A percentile compares a stretch with the other conserved stretches of the same genome.
Evolutionary conservation across 2,113 vertebrate genomes (phyloP).

Genomic region (Gnathonemus longibarbis): DNA sequence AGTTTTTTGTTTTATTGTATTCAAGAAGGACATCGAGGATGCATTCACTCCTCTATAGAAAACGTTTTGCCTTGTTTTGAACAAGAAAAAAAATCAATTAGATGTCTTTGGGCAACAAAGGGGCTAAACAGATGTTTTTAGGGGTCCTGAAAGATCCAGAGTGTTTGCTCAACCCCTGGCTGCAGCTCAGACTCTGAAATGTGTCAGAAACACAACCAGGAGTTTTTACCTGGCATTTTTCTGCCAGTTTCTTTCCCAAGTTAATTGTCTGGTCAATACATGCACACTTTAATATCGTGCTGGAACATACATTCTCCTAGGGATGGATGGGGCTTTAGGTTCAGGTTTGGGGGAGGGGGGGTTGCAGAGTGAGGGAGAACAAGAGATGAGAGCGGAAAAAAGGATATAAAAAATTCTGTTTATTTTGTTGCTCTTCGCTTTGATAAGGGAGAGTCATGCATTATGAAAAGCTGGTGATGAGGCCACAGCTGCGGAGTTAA

Average conservation of each 20-base stretch:
- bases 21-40: not conserved
- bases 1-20: not conserved
- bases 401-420: slow-evolving; percentile 22
- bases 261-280: slow-evolving; percentile 9
- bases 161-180: not conserved
- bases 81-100: not conserved
- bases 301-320: not conserved
- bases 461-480: slow-evolving; percentile 46
- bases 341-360: not conserved
- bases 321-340: not conserved
- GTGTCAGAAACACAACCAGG: not conserved
- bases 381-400: not conserved
- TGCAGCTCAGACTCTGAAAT: not conserved
- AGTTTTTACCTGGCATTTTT: not conserved
- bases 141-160: not conserved
- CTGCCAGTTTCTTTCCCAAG: not conserved
- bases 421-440: slow-evolving; percentile 32
- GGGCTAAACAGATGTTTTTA: not conserved
- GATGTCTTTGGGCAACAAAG: not conserved
- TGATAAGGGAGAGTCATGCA: slow-evolving; percentile 36
- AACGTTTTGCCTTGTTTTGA: not conserved
- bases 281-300: not conserved
- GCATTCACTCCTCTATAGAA: not conserved
- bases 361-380: not conserved
- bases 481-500: slow-evolving; percentile 36